Percentiles rank a stretch among this genome's conserved stretches.
Conservation (phyloP, 2,797 vertebrate species). For the Danio aesculapii region DNA sequence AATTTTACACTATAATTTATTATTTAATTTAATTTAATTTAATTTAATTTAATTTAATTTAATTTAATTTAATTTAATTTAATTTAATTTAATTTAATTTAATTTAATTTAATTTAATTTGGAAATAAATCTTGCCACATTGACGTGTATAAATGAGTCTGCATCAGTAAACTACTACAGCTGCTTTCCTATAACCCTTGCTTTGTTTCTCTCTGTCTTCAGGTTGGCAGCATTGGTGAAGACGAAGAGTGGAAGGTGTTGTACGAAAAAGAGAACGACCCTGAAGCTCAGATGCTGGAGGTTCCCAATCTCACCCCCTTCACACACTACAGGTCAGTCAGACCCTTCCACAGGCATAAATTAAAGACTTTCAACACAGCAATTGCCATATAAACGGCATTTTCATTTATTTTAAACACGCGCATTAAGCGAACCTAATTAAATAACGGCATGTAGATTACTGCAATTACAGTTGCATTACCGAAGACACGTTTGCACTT, state of each 20-base stretch:
- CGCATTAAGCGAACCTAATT: constrained; percentile 29
- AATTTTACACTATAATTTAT: neutral
- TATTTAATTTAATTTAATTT: no score
- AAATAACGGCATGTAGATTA: constrained; percentile 34
- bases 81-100: no score
- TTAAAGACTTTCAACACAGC: neutral
- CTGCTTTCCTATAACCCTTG: neutral
- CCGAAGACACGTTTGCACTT: constrained; percentile 1
- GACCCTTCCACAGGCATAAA: constrained; percentile 28
- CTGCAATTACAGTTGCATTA: constrained; percentile 36
- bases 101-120: no score
- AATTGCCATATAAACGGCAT: constrained; percentile 10
- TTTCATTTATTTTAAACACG: constrained; percentile 30
- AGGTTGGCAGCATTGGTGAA: constrained; percentile 84
- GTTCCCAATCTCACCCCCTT: constrained; percentile 91
- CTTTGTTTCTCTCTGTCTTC: neutral
- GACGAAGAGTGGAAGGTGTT: constrained; percentile 88
- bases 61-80: no score
- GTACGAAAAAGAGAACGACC: constrained; percentile 88
- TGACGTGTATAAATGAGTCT: neutral
- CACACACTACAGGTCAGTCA: constrained; percentile 91
- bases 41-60: no score
- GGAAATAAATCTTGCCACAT: neutral
- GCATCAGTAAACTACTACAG: neutral
- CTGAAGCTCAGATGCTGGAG: constrained; percentile 87